These are phyloP conservation scores for Tachystola acroxantha DNA, from an alignment of 2,888 invertebrate genomes.

Conservation along the genomic window DNA sequence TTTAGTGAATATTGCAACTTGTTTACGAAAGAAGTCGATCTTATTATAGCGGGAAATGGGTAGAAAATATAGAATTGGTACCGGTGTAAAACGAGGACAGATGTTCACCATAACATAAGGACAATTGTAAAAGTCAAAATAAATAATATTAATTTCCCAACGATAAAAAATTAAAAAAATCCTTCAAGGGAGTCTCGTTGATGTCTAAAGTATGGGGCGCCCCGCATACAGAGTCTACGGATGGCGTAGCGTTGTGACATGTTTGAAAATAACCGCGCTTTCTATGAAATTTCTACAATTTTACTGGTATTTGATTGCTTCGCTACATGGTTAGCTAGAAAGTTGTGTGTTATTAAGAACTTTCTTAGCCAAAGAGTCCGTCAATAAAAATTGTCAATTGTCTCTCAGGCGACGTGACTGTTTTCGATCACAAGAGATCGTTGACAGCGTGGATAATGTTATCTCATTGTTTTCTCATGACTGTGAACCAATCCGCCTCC, in stretches of 20 bases:
- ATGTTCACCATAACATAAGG: too few relatives aligned
- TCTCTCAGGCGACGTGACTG: slow-evolving; percentile 36
- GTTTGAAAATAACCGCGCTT: slow-evolving; percentile 17
- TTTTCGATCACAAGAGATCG: slow-evolving; percentile 33
- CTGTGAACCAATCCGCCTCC: background rate
- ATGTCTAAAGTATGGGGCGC: slow-evolving; percentile 42
- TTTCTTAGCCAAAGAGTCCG: slow-evolving; percentile 32
- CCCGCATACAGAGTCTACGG: slow-evolving; percentile 20
- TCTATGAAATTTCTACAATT: slow-evolving; percentile 27
- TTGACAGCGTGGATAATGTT: slow-evolving; percentile 54
- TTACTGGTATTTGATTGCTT: slow-evolving; percentile 17
- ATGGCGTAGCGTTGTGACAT: slow-evolving; percentile 3
- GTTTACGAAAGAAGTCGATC: too few relatives aligned
- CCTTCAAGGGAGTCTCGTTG: slow-evolving; percentile 42
- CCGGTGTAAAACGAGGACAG: too few relatives aligned
- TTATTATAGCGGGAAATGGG: too few relatives aligned
- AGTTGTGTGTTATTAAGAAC: slow-evolving; percentile 18
- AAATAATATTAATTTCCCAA: background rate
- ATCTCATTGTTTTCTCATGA: slow-evolving; percentile 40
- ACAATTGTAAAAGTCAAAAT: background rate
- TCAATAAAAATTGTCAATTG: slow-evolving; percentile 32
- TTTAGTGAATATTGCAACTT: too few relatives aligned
- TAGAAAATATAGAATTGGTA: too few relatives aligned
- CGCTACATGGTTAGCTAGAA: slow-evolving; percentile 20
- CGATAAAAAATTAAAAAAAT: too few relatives aligned